A percentile compares a stretch with the other conserved stretches of the same genome.
Evolutionary conservation across 2,797 vertebrate genomes (phyloP).

Genomic region (Emys orbicularis): DNA sequence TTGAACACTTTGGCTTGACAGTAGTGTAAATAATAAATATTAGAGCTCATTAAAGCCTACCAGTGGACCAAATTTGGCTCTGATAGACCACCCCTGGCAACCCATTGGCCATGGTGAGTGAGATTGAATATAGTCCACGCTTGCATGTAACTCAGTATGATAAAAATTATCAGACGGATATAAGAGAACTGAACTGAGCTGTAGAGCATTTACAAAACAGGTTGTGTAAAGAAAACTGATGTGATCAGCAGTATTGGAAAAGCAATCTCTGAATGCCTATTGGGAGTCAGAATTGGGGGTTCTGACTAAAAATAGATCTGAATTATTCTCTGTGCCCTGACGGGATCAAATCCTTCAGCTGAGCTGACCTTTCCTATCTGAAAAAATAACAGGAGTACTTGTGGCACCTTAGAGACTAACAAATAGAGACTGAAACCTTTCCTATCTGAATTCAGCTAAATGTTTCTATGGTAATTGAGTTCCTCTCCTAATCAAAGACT

Average conservation of each 20-base stretch:
- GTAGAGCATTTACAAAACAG: neutral
- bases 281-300: constrained; percentile 47
- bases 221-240: constrained; percentile 35
- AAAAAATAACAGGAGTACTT: too few relatives aligned
- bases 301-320: constrained; percentile 77
- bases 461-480: constrained; percentile 74
- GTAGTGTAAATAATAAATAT: too few relatives aligned
- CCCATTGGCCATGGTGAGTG: neutral
- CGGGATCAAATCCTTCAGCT: constrained; percentile 37
- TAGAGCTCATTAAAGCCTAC: neutral
- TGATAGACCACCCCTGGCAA: too few relatives aligned
- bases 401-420: too few relatives aligned
- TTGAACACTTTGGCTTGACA: too few relatives aligned
- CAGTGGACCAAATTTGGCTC: neutral
- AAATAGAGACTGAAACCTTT: too few relatives aligned
- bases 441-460: constrained; percentile 67
- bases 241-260: constrained; percentile 45
- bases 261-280: neutral
- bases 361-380: constrained; percentile 69
- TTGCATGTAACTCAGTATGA: neutral
- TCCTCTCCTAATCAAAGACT: constrained; percentile 65
- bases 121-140: neutral
- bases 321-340: constrained; percentile 67
- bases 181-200: neutral
- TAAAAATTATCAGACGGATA: neutral